These are phyloP conservation scores for Amphiprion percula DNA, from an alignment of 2,113 vertebrate genomes.

Conservation along the genomic window DNA sequence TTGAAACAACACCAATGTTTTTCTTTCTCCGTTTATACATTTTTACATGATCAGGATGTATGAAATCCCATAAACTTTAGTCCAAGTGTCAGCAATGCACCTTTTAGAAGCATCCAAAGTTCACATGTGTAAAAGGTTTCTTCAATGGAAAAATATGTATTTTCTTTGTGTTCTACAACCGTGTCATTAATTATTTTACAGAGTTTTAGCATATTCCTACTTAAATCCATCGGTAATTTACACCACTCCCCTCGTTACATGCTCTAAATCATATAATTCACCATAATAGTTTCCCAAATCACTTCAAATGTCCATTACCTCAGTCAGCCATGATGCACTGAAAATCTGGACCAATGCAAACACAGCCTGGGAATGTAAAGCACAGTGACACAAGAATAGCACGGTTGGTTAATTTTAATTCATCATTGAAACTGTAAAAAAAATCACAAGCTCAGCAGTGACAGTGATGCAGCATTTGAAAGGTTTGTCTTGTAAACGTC, in stretches of 20 bases:
- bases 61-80: conserved; percentile 48
- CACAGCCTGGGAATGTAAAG: not conserved
- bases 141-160: not conserved
- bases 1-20: conserved; percentile 57
- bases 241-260: not conserved
- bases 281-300: not conserved
- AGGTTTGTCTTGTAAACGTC: not conserved
- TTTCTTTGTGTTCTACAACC: conserved; percentile 41
- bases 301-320: not conserved
- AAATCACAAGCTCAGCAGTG: not conserved
- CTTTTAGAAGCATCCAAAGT: conserved; percentile 45
- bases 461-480: not conserved
- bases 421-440: not conserved
- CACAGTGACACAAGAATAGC: not conserved
- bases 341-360: conserved; percentile 20
- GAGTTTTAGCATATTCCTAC: not conserved
- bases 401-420: not conserved
- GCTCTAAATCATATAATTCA: not conserved
- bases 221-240: conserved; percentile 7
- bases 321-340: not conserved
- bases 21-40: conserved; percentile 57
- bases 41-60: conserved; percentile 50
- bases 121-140: conserved; percentile 31
- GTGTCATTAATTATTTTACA: conserved; percentile 25
- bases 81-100: conserved; percentile 32